phyloP scores from a whole-genome alignment of 2,113 vertebrate genomes.

The Microtus richardsoni region DNA sequence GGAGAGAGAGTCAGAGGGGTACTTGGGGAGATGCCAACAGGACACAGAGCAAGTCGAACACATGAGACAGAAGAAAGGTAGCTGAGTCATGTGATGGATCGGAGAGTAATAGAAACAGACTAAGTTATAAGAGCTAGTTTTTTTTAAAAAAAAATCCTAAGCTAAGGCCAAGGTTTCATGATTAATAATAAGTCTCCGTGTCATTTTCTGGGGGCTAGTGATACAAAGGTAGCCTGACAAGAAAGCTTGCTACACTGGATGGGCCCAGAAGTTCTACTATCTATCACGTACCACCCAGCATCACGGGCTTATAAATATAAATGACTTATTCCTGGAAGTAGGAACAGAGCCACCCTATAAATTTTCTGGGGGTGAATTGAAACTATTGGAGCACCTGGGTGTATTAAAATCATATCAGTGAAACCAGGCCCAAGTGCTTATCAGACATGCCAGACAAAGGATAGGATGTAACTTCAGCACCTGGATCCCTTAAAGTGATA shows the following conservation, averaged over 20 bases:
- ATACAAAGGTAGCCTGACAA: neutral
- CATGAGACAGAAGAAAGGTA: neutral
- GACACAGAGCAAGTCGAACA: neutral
- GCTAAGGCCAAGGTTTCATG: neutral
- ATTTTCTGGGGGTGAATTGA: neutral
- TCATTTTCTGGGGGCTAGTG: neutral
- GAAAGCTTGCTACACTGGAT: neutral
- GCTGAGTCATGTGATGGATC: neutral
- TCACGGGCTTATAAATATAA: neutral
- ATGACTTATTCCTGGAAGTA: neutral
- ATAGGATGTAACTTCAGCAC: neutral
- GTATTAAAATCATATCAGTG: conserved; percentile 1
- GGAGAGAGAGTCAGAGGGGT: neutral
- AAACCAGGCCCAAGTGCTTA: neutral
- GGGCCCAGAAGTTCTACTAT: neutral
- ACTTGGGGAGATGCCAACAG: neutral
- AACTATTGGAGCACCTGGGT: neutral
- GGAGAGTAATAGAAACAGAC: neutral
- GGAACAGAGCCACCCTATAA: neutral
- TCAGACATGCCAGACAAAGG: neutral
- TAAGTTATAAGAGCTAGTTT: neutral
- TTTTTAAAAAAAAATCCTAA: neutral
- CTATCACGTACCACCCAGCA: neutral
- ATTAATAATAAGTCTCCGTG: neutral
- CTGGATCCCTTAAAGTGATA: neutral